Base-by-base conservation (phyloP, 2,888 invertebrate species). In the Strigamia crassipes region DNA sequence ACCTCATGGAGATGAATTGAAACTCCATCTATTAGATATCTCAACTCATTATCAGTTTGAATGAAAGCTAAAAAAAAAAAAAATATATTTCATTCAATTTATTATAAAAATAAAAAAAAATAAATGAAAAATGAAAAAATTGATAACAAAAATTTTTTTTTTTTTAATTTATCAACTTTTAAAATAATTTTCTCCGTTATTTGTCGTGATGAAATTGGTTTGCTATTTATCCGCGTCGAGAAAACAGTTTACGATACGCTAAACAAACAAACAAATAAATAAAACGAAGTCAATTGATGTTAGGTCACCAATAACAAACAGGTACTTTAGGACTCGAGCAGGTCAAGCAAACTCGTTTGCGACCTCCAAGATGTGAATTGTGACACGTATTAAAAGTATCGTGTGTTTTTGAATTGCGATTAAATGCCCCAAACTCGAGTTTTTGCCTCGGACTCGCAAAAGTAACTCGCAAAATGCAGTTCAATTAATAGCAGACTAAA, bases 1-100 rank as follows among this genome's bases (percentile, higher is more conserved):
- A 89, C 89, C 84, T 86, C 86, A 82, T 85, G 84, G 84, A 86
- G 85, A 84, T 88, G 88, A 84, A 88, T 85, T 81, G 88, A 87
- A 84, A 88, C 86, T 86, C 91, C 91, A 87, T 92, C 92, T 86
- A 91, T 91, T 87, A 93, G 90, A 88, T 92, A 93, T 87, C 91
- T 91, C 85, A 92, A 89, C 86, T 92, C 92, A 86, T 91, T 92
- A 88, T 92, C 92, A 85, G 90, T 92, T 88, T 92, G 92, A 86
- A 93, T 91, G 87, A 93, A 93, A 85, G 92, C 93, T 92, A 89
- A 85, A 90, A 91, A 82, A 84, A 89, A 85, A 90, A 91, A 82
- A 84, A 66, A 27, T 3, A 27, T 27, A 27, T 27, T 61, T 61
- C 1, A 15, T 61, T 18, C 9, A 9, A n/a, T n/a, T 15, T 15